Conservation (phyloP, 1,140 invertebrate genomes). For the Leptinotarsa texana region DNA sequence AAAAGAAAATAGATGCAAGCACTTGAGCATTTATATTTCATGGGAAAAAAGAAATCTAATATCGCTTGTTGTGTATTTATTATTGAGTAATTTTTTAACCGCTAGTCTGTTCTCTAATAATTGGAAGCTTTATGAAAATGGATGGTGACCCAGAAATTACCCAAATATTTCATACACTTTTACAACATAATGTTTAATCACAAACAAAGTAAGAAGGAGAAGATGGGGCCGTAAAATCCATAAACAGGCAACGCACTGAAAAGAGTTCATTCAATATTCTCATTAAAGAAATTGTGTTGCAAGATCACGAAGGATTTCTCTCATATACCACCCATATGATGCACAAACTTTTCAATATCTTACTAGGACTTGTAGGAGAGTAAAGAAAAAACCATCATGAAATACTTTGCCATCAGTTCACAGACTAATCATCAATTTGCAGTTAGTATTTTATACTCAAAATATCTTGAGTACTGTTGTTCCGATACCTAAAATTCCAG, state of each 20-base stretch:
- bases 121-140: too few species aligned
- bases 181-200: too few species aligned
- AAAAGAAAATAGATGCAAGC: too few species aligned
- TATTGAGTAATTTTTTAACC: too few species aligned
- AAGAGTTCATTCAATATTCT: background rate
- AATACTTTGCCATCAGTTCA: conserved; percentile 6
- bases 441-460: background rate
- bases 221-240: background rate
- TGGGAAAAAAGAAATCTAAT: too few species aligned
- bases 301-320: conserved; percentile 2
- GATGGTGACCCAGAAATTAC: too few species aligned
- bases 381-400: background rate
- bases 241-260: background rate
- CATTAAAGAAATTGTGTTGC: conserved; percentile 6
- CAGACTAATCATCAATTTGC: background rate
- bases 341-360: background rate
- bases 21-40: too few species aligned
- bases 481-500: too few species aligned
- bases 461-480: too few species aligned
- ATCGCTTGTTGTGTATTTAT: too few species aligned
- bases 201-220: background rate
- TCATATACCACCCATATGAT: background rate
- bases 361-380: background rate
- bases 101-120: too few species aligned
- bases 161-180: too few species aligned